A percentile compares a stretch with the other conserved stretches of the same genome.
Conservation (phyloP, 1,140 invertebrate species). For the Zaprionus kolodkinae region DNA sequence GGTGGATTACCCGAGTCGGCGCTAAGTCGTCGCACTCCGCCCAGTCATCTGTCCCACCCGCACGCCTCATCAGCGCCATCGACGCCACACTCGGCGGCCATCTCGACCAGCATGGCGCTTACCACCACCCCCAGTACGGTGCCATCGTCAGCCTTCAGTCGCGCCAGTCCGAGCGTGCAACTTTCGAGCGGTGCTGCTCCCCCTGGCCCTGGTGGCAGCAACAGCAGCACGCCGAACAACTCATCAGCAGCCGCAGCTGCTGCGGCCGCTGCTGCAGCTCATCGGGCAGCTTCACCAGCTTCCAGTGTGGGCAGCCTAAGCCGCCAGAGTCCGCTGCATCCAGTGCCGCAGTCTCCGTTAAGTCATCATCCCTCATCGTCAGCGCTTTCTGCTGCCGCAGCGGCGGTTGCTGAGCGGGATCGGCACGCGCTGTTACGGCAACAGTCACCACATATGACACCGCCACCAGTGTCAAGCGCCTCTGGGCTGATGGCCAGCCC, state of each 20-base stretch:
- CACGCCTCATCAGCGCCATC: constrained; percentile 65
- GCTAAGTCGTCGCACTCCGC: constrained; percentile 76
- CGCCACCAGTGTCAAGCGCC: constrained; percentile 84
- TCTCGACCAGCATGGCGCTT: constrained; percentile 61
- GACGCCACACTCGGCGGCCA: constrained; percentile 69
- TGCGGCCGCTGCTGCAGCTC: constrained; percentile 67
- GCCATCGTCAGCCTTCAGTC: constrained; percentile 83
- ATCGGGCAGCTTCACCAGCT: constrained; percentile 79
- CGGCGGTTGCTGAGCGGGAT: constrained; percentile 81
- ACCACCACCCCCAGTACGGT: constrained; percentile 73
- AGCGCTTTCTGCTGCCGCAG: constrained; percentile 75
- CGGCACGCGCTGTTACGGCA: constrained; percentile 80
- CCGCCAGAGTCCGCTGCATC: constrained; percentile 80
- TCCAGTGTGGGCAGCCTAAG: constrained; percentile 79
- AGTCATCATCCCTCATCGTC: constrained; percentile 81
- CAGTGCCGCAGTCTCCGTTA: constrained; percentile 77
- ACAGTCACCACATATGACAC: constrained; percentile 84
- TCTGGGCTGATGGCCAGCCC: constrained; percentile 84
- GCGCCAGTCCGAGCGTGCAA: constrained; percentile 83
- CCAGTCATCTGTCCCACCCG: constrained; percentile 71
- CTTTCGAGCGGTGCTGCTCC: constrained; percentile 56
- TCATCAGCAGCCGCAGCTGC: constrained; percentile 64
- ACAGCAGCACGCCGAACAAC: constrained; percentile 58
- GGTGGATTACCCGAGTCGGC: constrained; percentile 75
- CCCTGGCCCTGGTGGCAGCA: constrained; percentile 58